Base-by-base conservation (phyloP, 2,888 invertebrate genomes). In the Harpagoxenus sublaevis region DNA sequence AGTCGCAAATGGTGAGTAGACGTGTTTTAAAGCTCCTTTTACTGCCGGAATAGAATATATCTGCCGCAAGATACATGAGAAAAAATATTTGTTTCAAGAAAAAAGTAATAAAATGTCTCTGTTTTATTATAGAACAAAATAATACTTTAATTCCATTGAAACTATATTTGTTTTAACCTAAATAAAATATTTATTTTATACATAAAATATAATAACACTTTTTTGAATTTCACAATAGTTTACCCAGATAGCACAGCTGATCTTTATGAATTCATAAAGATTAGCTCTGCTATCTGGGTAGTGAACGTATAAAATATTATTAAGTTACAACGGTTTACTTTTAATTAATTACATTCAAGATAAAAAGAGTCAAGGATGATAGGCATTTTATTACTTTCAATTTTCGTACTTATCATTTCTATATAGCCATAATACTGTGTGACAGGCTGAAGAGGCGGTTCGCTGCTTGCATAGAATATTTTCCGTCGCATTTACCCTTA, bases 1-100 rank as follows among this genome's bases (percentile, higher is more conserved):
- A 98, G 96, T 99, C 99, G 78, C 97, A 98, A 92, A 99, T 99
- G 99, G 99, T 98, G 96, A 97, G 98, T 96, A 87, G 73, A 3
- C 18, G 4, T 31, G n/a, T 42, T 23, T 68, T 9, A 51, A 39
- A 28, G 23, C 35, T 42, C 3, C 2, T 39, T 60, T 39, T 60
- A 28, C 5, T 68, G 8, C 9, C n/a, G n/a, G 9, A 78, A 68
- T 31, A n/a, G 12, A 78, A 12, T 39, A 68, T 68, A 45, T 28
- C 35, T 51, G 4, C 18, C 1, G n/a, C 4, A 12, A n/a, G 53
- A 55, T 55, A 23, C 23, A 66, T 31, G 6, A 65, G 12, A 55
- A 66, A 78, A 68, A 0, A 53, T 48, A 39, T 48, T n/a, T 65
- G 1, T 35, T 65, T 39, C 2, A 23, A 63, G 35, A 28, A 42